A percentile compares a stretch with the other conserved stretches of the same genome.
Conservation (phyloP, 1,140 invertebrate species). For the Ruditapes philippinarum region DNA sequence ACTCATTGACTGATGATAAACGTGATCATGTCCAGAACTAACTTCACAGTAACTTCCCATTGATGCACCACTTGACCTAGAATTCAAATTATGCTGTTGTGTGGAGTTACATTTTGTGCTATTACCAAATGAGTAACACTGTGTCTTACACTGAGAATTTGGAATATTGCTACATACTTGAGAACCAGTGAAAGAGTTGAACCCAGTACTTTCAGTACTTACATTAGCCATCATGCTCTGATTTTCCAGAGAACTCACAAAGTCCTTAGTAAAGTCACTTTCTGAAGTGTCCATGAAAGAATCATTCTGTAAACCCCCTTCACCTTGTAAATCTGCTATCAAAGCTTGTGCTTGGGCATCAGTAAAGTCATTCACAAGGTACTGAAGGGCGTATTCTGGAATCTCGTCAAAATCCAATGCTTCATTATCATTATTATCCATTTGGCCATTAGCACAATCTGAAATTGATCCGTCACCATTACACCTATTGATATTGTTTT, state of each 20-base stretch:
- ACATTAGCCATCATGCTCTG: not conserved
- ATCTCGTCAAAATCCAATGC: slow-evolving; percentile 19
- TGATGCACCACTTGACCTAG: not conserved
- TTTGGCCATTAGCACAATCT: not conserved
- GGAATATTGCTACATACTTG: slow-evolving; percentile 3
- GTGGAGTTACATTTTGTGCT: not conserved
- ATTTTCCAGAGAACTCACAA: slow-evolving; percentile 37
- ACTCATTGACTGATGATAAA: slow-evolving; percentile 34
- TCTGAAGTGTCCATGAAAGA: slow-evolving; percentile 59
- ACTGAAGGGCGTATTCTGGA: slow-evolving; percentile 52
- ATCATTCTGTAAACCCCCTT: not conserved
- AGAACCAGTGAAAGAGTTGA: not conserved
- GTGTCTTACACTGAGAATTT: not conserved
- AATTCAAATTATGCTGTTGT: not conserved
- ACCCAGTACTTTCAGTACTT: not conserved
- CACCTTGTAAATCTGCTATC: slow-evolving; percentile 39
- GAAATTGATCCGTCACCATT: not conserved
- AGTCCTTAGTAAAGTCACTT: slow-evolving; percentile 17
- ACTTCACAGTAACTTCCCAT: not conserved
- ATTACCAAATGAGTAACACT: not conserved
- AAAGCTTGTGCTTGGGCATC: slow-evolving; percentile 51
- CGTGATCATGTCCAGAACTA: slow-evolving; percentile 42
- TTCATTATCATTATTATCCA: not conserved
- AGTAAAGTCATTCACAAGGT: slow-evolving; percentile 34
- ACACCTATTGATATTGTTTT: not conserved